Base-by-base conservation (phyloP, 2,113 vertebrate genomes). In the Grammomys surdaster region DNA sequence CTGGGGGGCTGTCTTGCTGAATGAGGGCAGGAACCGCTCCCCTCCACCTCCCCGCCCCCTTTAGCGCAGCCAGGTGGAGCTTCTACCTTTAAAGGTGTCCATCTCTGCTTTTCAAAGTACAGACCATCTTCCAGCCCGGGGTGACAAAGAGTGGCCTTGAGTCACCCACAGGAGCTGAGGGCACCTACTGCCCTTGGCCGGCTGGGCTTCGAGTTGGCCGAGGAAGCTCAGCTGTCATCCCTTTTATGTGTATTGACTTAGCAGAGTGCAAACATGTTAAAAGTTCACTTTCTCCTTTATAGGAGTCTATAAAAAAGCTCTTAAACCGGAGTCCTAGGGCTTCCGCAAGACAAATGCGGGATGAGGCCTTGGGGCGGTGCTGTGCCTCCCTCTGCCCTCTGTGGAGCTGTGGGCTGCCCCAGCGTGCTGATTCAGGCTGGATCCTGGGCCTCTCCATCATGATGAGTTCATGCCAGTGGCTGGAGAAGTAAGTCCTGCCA, bases 281-380 rank as follows among this genome's bases (percentile, higher is more conserved):
- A 98, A 98, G 98, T 98, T 98, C 98, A 98, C 98, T 99, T 98
- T 99, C 98, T 98, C 98, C 97, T 98, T 99, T 99, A 99, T 98
- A 98, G 20, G 97, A 98, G 98, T 98, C 99, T 99, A 99, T 99
- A 99, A 99, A 99, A 99, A 98, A 92, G 96, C 98, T 99, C 98
- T 99, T 99, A 99, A 99, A 99, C 84, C 0, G 97, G 98, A 98
- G 97, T 98, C 98, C 96, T 97, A 98, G 98, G 98, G 98, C 98
- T 98, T 98, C 98, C 97, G 94, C 17, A 95, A 98, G 98, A 98
- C 98, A 98, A 98, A 98, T 33, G 96, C 97, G 33, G 96, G 96
- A 95, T 98, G 77, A 93, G 97, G 97, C 8, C 60, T 56, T 17
- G 6, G 84, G 96, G 97, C 81, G 93, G 95, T 86, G 2, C 58